Conservation (phyloP, 2,797 vertebrate genomes). For the Enteromius treurensis region DNA sequence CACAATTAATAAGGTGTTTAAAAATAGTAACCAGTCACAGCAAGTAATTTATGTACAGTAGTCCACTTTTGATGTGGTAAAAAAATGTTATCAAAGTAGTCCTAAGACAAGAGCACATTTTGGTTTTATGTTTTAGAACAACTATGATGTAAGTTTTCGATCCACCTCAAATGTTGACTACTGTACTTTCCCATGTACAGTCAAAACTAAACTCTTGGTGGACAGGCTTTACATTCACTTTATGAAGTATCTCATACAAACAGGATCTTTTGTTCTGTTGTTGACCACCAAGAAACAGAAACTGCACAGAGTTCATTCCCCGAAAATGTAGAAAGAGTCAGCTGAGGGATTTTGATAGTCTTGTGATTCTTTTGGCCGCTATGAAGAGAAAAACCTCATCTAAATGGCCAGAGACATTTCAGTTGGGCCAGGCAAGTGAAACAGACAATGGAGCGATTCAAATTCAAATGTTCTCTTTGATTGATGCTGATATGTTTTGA, state of each 20-base stretch:
- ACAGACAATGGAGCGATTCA: not conserved
- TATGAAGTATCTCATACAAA: not conserved
- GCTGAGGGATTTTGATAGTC: slow-evolving; percentile 35
- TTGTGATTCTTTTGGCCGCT: slow-evolving; percentile 40
- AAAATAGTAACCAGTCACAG: not conserved
- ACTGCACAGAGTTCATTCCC: not conserved
- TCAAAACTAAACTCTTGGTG: not conserved
- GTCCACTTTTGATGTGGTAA: too few species aligned
- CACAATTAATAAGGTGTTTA: not conserved
- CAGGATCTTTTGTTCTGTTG: slow-evolving; percentile 14
- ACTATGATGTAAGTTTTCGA: too few species aligned
- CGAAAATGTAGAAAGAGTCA: slow-evolving; percentile 38
- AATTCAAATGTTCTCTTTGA: slow-evolving; percentile 1
- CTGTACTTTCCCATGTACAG: not conserved
- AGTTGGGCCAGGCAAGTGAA: not conserved
- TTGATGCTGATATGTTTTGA: not conserved
- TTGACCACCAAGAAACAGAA: not conserved
- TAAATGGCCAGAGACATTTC: not conserved
- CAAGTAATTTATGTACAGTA: not conserved
- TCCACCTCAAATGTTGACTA: too few species aligned
- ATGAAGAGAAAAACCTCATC: slow-evolving; percentile 9
- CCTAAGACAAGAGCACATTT: too few species aligned
- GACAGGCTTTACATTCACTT: not conserved
- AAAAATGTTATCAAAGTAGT: too few species aligned
- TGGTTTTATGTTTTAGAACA: too few species aligned